Conservation (phyloP, 2,797 vertebrate species). For the Sardinella longiceps region DNA sequence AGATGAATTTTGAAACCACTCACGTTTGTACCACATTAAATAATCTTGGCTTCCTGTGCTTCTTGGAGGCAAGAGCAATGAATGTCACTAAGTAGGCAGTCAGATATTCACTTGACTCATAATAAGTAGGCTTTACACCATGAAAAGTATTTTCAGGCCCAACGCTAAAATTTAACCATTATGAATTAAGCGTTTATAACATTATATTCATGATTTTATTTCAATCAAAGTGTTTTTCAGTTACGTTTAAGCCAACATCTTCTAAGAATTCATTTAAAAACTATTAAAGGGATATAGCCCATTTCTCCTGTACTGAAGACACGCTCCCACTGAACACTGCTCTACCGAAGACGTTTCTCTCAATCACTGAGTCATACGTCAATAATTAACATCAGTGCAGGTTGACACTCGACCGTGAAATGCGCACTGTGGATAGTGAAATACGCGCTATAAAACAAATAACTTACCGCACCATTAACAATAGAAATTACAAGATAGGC, state of each 20-base stretch:
- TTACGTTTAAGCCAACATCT: too few species aligned
- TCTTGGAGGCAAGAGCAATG: neutral
- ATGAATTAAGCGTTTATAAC: too few species aligned
- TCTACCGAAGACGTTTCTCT: too few species aligned
- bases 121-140: neutral
- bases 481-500: neutral
- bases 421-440: too few species aligned
- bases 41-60: slow-evolving; percentile 13
- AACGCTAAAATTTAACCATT: too few species aligned
- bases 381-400: neutral
- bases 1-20: slow-evolving; percentile 50
- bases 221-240: too few species aligned
- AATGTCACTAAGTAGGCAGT: neutral
- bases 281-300: too few species aligned
- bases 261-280: too few species aligned
- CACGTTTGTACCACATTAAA: neutral
- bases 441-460: neutral
- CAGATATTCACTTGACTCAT: neutral
- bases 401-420: neutral
- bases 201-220: too few species aligned
- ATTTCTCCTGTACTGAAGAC: too few species aligned
- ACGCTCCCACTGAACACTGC: too few species aligned
- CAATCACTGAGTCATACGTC: neutral
- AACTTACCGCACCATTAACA: neutral
- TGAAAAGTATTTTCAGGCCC: too few species aligned